These are phyloP conservation scores for Orientallactaga bullata DNA, from an alignment of 2,113 vertebrate species.

Conservation along the genomic window DNA sequence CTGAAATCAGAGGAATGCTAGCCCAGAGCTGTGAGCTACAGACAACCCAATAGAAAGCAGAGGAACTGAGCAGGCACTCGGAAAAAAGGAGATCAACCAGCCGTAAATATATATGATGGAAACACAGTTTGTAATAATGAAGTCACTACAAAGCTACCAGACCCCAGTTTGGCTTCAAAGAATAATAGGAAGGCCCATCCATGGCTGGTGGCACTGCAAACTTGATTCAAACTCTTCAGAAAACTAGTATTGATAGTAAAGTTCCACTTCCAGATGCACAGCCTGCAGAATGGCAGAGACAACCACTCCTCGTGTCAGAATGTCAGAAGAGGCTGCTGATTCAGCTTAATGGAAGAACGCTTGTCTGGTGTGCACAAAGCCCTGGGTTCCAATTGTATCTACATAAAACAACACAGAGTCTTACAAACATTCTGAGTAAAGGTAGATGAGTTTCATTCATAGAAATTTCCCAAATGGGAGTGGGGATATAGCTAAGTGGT, in stretches of 20 bases:
- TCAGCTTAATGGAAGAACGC: neutral
- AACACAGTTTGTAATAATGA: neutral
- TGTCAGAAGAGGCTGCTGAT: no score
- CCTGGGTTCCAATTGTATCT: no score
- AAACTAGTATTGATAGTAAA: neutral
- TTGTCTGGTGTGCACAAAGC: neutral
- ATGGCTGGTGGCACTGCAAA: neutral
- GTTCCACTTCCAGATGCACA: neutral
- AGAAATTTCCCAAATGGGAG: neutral
- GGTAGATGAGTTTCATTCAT: neutral
- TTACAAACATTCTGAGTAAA: neutral
- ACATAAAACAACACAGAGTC: rapidly evolving
- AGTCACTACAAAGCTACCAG: neutral
- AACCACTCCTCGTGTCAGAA: neutral
- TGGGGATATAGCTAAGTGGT: neutral
- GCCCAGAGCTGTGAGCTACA: no score
- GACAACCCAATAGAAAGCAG: neutral
- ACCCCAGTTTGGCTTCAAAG: neutral
- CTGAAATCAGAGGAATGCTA: neutral
- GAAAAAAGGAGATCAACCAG: neutral
- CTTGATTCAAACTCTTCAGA: neutral
- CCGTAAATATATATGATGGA: neutral
- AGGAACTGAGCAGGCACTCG: neutral
- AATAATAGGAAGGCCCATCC: neutral
- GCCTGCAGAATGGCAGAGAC: neutral